Conservation (phyloP, 1,140 invertebrate genomes). For the Ericerus pela region DNA sequence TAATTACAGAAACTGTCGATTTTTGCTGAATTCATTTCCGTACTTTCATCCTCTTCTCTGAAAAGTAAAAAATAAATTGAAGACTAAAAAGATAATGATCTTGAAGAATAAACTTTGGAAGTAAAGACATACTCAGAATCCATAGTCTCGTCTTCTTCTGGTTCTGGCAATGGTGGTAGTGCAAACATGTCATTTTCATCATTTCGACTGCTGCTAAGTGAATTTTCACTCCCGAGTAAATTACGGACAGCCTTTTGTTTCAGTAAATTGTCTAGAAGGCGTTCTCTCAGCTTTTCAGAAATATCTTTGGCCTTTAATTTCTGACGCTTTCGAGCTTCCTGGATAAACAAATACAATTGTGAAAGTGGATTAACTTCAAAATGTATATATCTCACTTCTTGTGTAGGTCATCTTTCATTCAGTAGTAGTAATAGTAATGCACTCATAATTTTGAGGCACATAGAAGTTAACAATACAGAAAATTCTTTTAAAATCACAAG, state of each 20-base stretch:
- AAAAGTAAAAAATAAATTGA: too few relatives aligned
- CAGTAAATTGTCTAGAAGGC: constrained; percentile 49
- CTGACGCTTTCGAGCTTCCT: constrained; percentile 60
- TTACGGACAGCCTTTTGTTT: constrained; percentile 35
- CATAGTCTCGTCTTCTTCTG: constrained; percentile 29
- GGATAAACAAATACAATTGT: constrained; percentile 11
- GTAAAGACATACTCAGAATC: neutral
- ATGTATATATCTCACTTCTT: too few relatives aligned
- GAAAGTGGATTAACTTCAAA: too few relatives aligned
- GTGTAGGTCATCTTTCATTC: too few relatives aligned
- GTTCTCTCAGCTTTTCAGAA: constrained; percentile 54
- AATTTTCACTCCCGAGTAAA: constrained; percentile 29
- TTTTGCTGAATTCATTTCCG: neutral
- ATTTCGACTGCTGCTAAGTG: constrained; percentile 36
- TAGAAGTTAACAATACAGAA: too few relatives aligned
- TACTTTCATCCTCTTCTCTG: neutral
- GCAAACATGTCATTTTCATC: constrained; percentile 55
- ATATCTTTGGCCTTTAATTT: constrained; percentile 52
- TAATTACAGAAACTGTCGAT: constrained; percentile 1
- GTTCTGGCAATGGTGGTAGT: constrained; percentile 45
- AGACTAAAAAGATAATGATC: neutral
- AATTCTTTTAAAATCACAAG: too few relatives aligned
- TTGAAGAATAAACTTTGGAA: neutral
- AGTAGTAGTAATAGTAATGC: too few relatives aligned
- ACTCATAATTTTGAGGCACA: too few relatives aligned